Conservation (phyloP, 2,113 vertebrate genomes). For the Chascanopsetta lugubris region DNA sequence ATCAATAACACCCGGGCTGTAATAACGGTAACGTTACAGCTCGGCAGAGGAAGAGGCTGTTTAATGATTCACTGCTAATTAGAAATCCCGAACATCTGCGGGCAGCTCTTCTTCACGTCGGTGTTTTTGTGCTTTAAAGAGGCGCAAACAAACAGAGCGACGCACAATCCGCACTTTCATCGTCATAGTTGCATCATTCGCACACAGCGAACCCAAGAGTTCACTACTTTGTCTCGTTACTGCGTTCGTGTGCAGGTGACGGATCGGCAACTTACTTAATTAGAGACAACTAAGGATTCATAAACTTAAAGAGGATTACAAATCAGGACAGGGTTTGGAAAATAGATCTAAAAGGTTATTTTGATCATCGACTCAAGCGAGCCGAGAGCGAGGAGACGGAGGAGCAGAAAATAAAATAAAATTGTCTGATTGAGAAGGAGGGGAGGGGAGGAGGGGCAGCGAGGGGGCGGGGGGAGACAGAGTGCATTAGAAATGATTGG, state of each 20-base stretch:
- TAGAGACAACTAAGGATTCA: background rate
- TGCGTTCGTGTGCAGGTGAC: background rate
- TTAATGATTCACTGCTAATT: background rate
- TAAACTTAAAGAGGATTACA: background rate
- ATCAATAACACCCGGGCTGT: background rate
- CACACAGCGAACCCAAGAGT: background rate
- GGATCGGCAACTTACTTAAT: background rate
- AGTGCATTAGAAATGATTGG: conserved; percentile 59
- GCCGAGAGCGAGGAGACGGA: background rate
- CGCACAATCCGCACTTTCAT: background rate
- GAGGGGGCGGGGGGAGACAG: conserved; percentile 5
- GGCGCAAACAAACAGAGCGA: background rate
- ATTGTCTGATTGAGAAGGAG: conserved; percentile 49
- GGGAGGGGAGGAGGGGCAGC: background rate
- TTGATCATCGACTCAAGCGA: background rate
- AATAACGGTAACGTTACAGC: background rate
- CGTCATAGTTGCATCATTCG: background rate
- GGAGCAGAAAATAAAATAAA: conserved; percentile 25
- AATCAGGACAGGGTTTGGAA: background rate
- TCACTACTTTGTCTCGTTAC: background rate
- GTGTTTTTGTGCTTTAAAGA: background rate
- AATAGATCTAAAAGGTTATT: background rate
- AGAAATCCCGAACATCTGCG: conserved; percentile 1
- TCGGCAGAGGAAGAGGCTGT: background rate
- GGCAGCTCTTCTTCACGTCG: background rate